Percentiles rank a stretch among this genome's conserved stretches.
phyloP scores from a whole-genome alignment of 2,888 invertebrate species.

The Lypha dubia region DNA sequence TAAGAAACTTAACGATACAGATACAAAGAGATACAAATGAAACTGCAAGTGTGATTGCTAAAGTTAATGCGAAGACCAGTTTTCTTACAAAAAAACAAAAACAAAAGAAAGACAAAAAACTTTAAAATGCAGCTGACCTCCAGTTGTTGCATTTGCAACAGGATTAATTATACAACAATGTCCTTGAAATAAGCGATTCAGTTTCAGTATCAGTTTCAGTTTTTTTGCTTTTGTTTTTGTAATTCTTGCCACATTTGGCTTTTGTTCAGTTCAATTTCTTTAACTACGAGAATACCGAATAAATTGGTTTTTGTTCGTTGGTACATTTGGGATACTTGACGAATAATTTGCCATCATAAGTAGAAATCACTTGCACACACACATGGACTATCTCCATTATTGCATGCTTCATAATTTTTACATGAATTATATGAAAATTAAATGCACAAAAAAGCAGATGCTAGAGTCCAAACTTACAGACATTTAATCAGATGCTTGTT shows the following conservation, averaged over 20 bases:
- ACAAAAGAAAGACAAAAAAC: no score
- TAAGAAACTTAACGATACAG: neutral
- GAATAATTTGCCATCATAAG: conserved; percentile 26
- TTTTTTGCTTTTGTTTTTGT: neutral
- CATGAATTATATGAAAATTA: conserved; percentile 26
- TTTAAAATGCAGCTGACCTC: conserved; percentile 63
- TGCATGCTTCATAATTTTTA: conserved; percentile 48
- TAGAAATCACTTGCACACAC: conserved; percentile 15
- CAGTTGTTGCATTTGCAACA: conserved; percentile 58
- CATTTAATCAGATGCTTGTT: conserved; percentile 4
- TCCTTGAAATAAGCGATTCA: conserved; percentile 68
- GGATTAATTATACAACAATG: conserved; percentile 69
- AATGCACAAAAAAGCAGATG: conserved; percentile 31
- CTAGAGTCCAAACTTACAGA: conserved; percentile 8
- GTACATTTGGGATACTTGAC: neutral
- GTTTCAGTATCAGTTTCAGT: no score
- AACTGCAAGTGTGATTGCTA: conserved; percentile 34
- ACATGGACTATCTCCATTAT: neutral
- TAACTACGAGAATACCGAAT: neutral
- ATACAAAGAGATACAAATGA: conserved; percentile 21
- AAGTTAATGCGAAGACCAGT: conserved; percentile 31
- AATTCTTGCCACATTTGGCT: neutral
- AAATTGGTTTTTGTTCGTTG: neutral
- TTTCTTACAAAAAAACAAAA: no score
- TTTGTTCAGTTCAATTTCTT: neutral